Conservation (phyloP, 2,888 invertebrate species). For the Halictus ligatus region DNA sequence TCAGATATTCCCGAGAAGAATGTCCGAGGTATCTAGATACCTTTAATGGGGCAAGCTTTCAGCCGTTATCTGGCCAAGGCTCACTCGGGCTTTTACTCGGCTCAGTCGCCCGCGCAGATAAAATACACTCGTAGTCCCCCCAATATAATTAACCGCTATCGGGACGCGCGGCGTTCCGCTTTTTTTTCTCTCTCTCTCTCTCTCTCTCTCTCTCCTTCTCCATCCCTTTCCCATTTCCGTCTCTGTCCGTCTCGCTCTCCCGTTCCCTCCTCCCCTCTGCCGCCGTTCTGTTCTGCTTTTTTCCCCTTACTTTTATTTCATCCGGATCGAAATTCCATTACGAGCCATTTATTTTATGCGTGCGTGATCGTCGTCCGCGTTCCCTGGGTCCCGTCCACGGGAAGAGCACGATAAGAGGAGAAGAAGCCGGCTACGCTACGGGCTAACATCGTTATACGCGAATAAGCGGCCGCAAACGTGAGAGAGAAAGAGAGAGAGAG, state of each 20-base stretch:
- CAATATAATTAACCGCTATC: slow-evolving; percentile 78
- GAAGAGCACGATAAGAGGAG: slow-evolving; percentile 64
- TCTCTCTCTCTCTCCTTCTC: slow-evolving; percentile 2
- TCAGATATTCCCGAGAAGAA: slow-evolving; percentile 80
- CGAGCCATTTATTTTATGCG: slow-evolving; percentile 78
- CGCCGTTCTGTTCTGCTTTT: slow-evolving; percentile 46
- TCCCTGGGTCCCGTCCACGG: slow-evolving; percentile 47
- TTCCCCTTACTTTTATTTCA: slow-evolving; percentile 61
- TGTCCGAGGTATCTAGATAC: slow-evolving; percentile 81
- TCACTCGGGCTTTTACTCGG: slow-evolving; percentile 80
- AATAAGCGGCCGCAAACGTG: slow-evolving; percentile 50
- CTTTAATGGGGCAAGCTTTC: slow-evolving; percentile 83
- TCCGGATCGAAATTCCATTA: slow-evolving; percentile 79
- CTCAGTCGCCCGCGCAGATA: slow-evolving; percentile 76
- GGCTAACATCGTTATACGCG: slow-evolving; percentile 68
- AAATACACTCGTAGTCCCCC: slow-evolving; percentile 76
- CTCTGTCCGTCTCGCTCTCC: slow-evolving; percentile 28
- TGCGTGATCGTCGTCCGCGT: slow-evolving; percentile 70
- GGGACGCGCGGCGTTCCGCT: slow-evolving; percentile 61
- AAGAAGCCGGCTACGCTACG: slow-evolving; percentile 54
- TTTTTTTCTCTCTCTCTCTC: slow-evolving; percentile 52
- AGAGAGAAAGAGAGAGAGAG: slow-evolving; percentile 26
- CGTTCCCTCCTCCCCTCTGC: slow-evolving; percentile 51
- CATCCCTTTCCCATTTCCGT: slow-evolving; percentile 33
- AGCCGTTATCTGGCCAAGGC: slow-evolving; percentile 81